Evolutionary conservation across 2,113 vertebrate species (phyloP), one percentile per base, ranked within the genome.

Genomic region (Alligator sinensis): DNA sequence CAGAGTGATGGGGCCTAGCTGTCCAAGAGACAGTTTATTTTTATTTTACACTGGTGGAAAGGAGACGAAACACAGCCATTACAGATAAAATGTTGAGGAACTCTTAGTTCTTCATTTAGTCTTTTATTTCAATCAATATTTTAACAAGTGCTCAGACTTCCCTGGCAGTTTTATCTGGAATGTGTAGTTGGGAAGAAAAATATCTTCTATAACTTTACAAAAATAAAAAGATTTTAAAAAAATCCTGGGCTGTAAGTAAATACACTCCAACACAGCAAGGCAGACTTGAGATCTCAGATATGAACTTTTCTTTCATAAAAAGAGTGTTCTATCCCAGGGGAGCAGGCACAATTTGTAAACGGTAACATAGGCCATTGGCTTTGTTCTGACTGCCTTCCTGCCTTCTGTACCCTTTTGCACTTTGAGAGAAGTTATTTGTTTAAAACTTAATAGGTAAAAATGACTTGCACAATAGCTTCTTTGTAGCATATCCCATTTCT

Each of bases 61-160:
- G 27, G 66, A 81, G 87, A 92, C 12, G 81, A 38, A 87, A 88
- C 11, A 88, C 25, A 89, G 19, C 9, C 24, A 83, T 34, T 30
- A 28, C 1, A 14, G 66, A 88, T 2, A 88, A 11, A 25, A 91
- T n/a, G 19, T 60, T 91, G 83, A 90, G 22, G 59, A 81, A 74
- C 80, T 21, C 64, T 91, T 87, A 57, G 1, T 84, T 88, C 90
- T 96, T 79, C 68, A 80, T 34, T 95, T 62, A 86, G 63, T 80
- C 12, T 90, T 97, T 91, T 79, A 96, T 96, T 97, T 97, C 80
- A 96, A 81, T 47, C 66, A 96, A 89, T 93, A 94, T 86, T 96
- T 95, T 88, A 95, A 93, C 93, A 97, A 92, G 86, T 90, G 89
- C 89, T 95, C 93, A 96, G 90, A 96, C 84, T 90, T 97, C 88